A percentile compares a stretch with the other conserved stretches of the same genome.
Conservation (phyloP, 2,888 invertebrate species). For the Cataglyphis rosenhaueri region DNA sequence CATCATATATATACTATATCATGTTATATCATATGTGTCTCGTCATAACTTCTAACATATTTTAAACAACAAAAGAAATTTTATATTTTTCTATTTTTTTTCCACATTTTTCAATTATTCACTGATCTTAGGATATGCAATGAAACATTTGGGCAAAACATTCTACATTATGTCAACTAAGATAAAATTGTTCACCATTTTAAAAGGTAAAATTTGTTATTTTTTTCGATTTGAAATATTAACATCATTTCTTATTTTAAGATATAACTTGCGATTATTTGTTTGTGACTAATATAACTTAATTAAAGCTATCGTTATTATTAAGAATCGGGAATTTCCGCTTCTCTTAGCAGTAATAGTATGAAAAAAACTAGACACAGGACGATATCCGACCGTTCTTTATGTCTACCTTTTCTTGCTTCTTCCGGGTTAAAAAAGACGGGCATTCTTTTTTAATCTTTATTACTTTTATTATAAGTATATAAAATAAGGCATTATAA, state of each 20-base stretch:
- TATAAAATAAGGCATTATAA: constrained; percentile 11
- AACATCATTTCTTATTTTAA: neutral
- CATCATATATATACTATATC: neutral
- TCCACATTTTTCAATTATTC: constrained; percentile 5
- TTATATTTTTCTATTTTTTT: neutral
- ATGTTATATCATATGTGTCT: neutral
- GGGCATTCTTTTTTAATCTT: constrained; percentile 12
- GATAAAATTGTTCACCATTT: constrained; percentile 41
- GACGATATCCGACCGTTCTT: neutral
- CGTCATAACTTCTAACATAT: neutral
- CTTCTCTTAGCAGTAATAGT: neutral
- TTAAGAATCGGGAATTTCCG: neutral
- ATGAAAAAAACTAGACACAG: constrained; percentile 4
- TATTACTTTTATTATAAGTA: constrained; percentile 22
- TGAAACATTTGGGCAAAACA: constrained; percentile 16
- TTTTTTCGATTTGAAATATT: constrained; percentile 11
- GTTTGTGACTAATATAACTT: constrained; percentile 37
- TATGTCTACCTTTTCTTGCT: neutral
- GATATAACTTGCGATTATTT: constrained; percentile 24
- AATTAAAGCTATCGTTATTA: constrained; percentile 1
- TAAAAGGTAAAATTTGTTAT: constrained; percentile 34
- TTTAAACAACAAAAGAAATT: neutral
- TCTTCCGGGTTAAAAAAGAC: neutral
- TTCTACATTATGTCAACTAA: neutral
- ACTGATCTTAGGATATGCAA: neutral